A percentile compares a stretch with the other conserved stretches of the same genome.
phyloP scores from a whole-genome alignment of 35 echinoderm and acorn worm species.

The Ophioderma brevispina region DNA sequence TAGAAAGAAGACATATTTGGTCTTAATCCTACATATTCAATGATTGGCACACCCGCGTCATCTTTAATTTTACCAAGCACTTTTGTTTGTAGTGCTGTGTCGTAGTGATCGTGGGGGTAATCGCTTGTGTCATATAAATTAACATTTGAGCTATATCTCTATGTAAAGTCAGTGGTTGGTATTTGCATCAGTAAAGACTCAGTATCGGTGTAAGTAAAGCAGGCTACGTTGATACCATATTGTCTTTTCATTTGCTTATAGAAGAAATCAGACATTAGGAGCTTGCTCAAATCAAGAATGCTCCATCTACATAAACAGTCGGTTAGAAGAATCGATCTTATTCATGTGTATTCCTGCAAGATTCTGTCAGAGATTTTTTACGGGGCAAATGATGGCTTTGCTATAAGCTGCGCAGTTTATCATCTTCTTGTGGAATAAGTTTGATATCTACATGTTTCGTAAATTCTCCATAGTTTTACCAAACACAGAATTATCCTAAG shows the following conservation, averaged over 20 bases:
- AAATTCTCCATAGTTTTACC: too few species aligned
- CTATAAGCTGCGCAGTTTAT: neutral
- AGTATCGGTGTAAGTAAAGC: slow-evolving; percentile 17
- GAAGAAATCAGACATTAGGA: slow-evolving; percentile 7
- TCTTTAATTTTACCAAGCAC: slow-evolving; percentile 22
- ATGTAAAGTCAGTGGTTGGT: slow-evolving; percentile 9
- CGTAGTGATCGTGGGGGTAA: neutral
- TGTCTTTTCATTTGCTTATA: too few species aligned
- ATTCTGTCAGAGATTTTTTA: neutral
- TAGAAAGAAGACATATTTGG: slow-evolving; percentile 1
- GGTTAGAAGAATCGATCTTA: neutral
- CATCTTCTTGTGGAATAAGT: too few species aligned
- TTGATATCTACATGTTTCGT: too few species aligned
- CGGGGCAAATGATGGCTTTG: neutral
- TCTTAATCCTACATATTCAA: slow-evolving; percentile 17
- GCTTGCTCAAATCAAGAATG: slow-evolving; percentile 11
- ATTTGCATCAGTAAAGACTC: neutral
- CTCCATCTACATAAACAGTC: neutral
- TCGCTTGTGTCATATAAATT: slow-evolving; percentile 15
- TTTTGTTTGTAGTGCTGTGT: slow-evolving; percentile 5
- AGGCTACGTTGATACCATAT: neutral
- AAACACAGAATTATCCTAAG: too few species aligned
- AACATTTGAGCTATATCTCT: neutral
- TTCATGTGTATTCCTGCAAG: neutral
- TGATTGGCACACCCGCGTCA: neutral